phyloP scores from a whole-genome alignment of 2,113 vertebrate species.

The Etheostoma cragini region DNA sequence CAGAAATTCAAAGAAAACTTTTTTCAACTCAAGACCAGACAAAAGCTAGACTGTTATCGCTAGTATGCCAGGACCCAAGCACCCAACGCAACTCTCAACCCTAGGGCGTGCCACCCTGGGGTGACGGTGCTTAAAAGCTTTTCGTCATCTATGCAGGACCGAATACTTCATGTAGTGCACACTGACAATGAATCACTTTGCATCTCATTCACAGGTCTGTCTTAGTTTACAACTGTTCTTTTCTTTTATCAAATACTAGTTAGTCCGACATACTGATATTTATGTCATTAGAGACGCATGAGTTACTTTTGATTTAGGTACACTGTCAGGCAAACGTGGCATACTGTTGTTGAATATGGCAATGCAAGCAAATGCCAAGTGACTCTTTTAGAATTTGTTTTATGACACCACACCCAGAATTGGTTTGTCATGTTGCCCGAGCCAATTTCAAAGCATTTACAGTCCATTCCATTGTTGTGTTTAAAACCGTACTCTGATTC shows the following conservation, averaged over 20 bases:
- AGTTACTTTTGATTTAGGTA: too few species aligned
- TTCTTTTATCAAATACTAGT: not conserved
- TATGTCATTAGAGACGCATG: too few species aligned
- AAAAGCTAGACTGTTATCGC: not conserved
- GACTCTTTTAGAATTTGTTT: not conserved
- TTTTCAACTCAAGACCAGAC: not conserved
- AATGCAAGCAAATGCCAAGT: not conserved
- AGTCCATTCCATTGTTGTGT: too few species aligned
- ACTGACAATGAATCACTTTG: not conserved
- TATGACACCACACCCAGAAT: not conserved
- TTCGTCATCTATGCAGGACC: too few species aligned
- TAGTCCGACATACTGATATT: not conserved
- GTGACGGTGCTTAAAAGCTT: not conserved
- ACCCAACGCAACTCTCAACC: not conserved
- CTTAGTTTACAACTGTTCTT: not conserved
- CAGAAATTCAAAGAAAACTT: not conserved
- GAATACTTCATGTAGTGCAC: not conserved
- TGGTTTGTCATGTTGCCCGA: not conserved
- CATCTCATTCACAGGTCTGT: too few species aligned
- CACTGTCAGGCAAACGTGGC: not conserved
- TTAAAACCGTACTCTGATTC: too few species aligned
- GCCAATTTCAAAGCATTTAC: not conserved
- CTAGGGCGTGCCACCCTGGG: not conserved
- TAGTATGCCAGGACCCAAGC: not conserved
- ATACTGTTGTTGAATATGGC: not conserved